Conservation (phyloP, 2,113 vertebrate species). For the Phyllostomus discolor region DNA sequence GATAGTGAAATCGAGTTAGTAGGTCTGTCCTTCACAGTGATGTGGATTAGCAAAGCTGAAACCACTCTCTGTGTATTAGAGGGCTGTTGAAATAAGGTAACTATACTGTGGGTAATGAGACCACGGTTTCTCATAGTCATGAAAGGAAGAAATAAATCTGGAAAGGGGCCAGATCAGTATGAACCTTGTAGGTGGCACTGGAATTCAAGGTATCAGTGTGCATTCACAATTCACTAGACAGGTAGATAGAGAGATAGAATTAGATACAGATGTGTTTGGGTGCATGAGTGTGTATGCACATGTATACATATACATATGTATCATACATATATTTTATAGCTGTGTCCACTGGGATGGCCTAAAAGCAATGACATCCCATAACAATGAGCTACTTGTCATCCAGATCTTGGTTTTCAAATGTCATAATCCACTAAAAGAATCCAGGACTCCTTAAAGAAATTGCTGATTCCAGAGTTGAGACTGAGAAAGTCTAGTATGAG, state of each 20-base stretch:
- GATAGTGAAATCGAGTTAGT: neutral
- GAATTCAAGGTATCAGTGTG: neutral
- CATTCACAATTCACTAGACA: neutral
- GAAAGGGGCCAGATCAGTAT: neutral
- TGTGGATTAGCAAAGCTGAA: neutral
- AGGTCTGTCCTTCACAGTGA: neutral
- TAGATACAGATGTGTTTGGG: neutral
- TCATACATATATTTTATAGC: neutral
- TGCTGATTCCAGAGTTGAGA: neutral
- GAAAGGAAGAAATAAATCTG: neutral
- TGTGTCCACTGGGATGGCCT: neutral
- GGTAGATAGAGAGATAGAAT: neutral
- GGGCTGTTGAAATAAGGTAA: neutral
- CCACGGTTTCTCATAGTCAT: neutral
- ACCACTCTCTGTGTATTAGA: neutral
- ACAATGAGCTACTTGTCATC: neutral
- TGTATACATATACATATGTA: rapidly evolving
- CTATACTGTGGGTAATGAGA: neutral
- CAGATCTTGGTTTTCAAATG: neutral
- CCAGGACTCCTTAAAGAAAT: neutral
- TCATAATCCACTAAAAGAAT: neutral
- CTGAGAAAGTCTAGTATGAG: neutral
- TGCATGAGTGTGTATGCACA: neutral
- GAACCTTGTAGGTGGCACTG: neutral
- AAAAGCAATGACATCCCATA: neutral